Evolutionary conservation across 2,113 vertebrate genomes (phyloP), one percentile per base, ranked within the genome.

Genomic region (Cyanocitta stelleri): DNA sequence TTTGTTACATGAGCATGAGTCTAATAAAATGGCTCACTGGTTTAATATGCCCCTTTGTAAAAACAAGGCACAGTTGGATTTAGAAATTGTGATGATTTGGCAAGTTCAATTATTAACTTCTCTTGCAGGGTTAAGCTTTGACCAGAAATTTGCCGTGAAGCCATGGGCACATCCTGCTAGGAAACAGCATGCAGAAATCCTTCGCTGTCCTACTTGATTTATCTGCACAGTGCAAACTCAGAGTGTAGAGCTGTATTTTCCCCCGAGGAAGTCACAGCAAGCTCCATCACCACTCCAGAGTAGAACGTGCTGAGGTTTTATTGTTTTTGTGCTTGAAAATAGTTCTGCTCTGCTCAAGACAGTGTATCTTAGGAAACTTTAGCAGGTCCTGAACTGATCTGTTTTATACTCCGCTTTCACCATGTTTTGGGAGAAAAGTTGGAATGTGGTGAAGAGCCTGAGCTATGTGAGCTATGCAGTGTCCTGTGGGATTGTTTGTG

Each of bases 1-100:
- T 96, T 93, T 89, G 80, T 96, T 96, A 95, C 90, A 84, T 87
- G 95, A 96, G 95, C 96, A 92, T 88, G 85, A 96, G 95, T 75
- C 85, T 96, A 92, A 96, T 97, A 94, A 96, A 97, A 97, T 94
- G 95, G 93, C 95, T 97, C 90, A 74, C 83, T 96, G 88, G 86
- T 96, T 96, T 96, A 96, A 96, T 78, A 94, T 90, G 88, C 69
- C 80, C 89, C 90, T 95, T 72, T 85, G 89, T 94, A 63, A 94
- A 96, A 97, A 92, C 85, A 96, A 94, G 92, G 67, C 9, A 0
- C 79, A 54, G 80, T 89, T 78, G 93, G 88, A 75, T 96, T 84
- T 96, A 94, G 89, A 73, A 96, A 95, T 94, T 86, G 58, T 83
- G 79, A 94, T 93, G 90, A 96, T 89, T 92, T 95, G 90, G 95